Base-by-base conservation (phyloP, 1,140 invertebrate genomes). In the Scaptomyza hsui region DNA sequence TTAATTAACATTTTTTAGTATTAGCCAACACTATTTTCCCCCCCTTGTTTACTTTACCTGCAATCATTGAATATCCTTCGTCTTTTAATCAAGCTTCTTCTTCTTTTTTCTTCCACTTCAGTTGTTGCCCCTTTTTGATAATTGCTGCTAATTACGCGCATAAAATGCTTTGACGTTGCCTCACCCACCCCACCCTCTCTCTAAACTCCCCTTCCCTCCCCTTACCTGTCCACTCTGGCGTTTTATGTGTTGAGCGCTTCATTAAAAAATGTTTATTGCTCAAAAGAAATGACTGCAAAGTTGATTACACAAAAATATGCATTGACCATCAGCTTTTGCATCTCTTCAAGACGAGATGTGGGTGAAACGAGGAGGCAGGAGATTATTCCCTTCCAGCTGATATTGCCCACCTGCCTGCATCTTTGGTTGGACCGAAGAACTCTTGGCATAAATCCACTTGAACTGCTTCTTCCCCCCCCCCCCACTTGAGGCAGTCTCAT, bases 71-170 rank as follows among this genome's bases (percentile, higher is more conserved):
- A 67, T 57, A 51, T 48, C 16, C 42, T 16, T 4, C 10, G 39
- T 9, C 41, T 6, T 19, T 4, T 59, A 15, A 35, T 59, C 24
- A 47, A 18, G 42, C 56, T 47, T 37, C 26, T 47, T 12, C 3
- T 29, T 47, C 26, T 32, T 24, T 24, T 7, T n/a, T n/a, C n/a
- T n/a, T n/a, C n/a, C n/a, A n/a, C 24, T 21, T 37, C 37, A 35
- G 48, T 48, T 2, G 12, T n/a, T 39, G 15, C 69, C 59, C 12
- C 9, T 56, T 64, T 70, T 61, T 19, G 39, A 26, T 78, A 86
- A 86, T 86, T 88, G 78, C 64, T 69, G 74, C 78, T 88, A 86
- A 86, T 86, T 86, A 75, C 59, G 75, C 74, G 82, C 78, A 88
- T 78, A 88, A 86, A 82, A 68, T 63, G 48, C 67, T 70, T 70